A percentile compares a stretch with the other conserved stretches of the same genome.
These are phyloP conservation scores for Dufourea novaeangliae DNA, from an alignment of 1,140 invertebrate species.

Conservation along the genomic window DNA sequence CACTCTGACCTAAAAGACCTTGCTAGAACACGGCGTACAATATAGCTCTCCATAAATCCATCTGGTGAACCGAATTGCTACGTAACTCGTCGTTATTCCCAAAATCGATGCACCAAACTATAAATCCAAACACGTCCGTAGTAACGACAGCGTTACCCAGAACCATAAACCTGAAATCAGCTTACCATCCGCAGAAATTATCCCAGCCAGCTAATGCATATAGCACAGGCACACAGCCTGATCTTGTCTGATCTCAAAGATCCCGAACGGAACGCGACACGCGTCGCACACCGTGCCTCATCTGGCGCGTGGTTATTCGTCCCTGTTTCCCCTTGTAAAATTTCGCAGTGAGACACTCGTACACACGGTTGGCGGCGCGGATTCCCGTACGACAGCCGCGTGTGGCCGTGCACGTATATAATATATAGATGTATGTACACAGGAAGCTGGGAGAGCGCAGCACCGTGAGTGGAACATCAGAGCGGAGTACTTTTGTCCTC, in stretches of 20 bases:
- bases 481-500: conserved; percentile 67
- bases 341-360: conserved; percentile 3
- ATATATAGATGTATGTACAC: no score
- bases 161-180: no score
- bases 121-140: no score
- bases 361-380: background rate
- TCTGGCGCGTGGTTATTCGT: background rate
- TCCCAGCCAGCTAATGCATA: no score
- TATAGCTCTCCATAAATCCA: no score
- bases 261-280: background rate
- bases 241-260: background rate
- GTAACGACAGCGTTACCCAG: no score
- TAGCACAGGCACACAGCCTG: background rate
- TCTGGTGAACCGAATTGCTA: no score
- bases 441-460: conserved; percentile 54
- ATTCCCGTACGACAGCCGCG: conserved; percentile 12
- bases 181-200: no score
- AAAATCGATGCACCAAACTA: no score
- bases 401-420: background rate
- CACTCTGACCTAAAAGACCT: background rate
- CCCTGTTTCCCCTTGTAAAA: conserved; percentile 3
- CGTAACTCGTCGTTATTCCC: no score
- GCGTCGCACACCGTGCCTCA: background rate
- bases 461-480: conserved; percentile 63
- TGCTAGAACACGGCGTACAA: no score